These are phyloP conservation scores for Ormyrus rosae DNA, from an alignment of 2,888 invertebrate genomes.

Conservation along the genomic window DNA sequence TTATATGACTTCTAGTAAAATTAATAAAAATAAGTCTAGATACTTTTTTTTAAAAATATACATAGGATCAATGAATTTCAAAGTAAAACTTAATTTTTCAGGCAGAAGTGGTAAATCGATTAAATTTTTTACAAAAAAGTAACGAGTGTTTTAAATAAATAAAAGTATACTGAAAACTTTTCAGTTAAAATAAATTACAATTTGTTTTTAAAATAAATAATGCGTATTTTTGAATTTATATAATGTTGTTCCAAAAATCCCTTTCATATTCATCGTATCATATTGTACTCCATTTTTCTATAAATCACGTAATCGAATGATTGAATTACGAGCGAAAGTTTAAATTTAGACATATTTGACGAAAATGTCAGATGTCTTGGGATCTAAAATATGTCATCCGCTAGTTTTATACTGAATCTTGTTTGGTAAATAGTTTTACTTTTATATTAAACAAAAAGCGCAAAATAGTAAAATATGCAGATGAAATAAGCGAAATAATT, in stretches of 20 bases:
- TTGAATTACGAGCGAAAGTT: constrained; percentile 51
- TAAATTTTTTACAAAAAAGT: constrained; percentile 34
- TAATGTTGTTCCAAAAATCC: constrained; percentile 29
- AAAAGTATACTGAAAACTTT: background rate
- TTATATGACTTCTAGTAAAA: constrained; percentile 33
- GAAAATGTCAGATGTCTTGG: constrained; percentile 16
- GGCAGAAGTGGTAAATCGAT: constrained; percentile 9
- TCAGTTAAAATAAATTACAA: constrained; percentile 21
- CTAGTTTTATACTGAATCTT: constrained; percentile 70
- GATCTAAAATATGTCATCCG: constrained; percentile 56
- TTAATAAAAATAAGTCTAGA: constrained; percentile 40
- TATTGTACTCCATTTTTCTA: constrained; percentile 48
- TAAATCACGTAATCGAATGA: constrained; percentile 55
- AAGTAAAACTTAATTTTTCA: background rate
- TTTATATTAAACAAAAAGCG: constrained; percentile 67
- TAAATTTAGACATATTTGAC: constrained; percentile 48
- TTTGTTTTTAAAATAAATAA: constrained; percentile 22
- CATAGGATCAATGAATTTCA: background rate
- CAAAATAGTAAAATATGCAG: constrained; percentile 38
- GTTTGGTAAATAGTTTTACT: constrained; percentile 70
- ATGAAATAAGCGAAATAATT: constrained; percentile 31
- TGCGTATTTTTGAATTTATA: constrained; percentile 39
- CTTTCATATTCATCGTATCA: constrained; percentile 35
- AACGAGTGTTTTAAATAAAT: constrained; percentile 16
- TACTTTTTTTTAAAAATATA: constrained; percentile 40